Evolutionary conservation across 92 coral and sea anemone species (phyloP).

Genomic region (Actinostola sp.): DNA sequence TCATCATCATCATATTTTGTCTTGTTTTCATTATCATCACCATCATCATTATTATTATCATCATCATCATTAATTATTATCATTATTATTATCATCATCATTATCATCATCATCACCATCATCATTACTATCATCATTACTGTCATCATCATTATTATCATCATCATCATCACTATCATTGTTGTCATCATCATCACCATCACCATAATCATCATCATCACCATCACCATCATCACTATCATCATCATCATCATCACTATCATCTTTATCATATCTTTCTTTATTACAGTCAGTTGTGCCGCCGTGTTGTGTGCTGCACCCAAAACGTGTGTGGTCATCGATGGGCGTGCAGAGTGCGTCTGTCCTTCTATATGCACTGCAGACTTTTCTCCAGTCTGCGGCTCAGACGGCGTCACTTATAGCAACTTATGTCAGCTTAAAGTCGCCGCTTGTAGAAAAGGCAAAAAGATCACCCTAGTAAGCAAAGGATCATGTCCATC

Average conservation of each 20-base stretch:
- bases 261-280: background rate
- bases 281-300: slow-evolving; percentile 8
- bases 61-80: background rate
- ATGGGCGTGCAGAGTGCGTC: slow-evolving; percentile 47
- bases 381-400: slow-evolving; percentile 47
- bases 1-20: too few species aligned
- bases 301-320: slow-evolving; percentile 4
- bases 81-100: background rate
- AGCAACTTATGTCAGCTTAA: slow-evolving; percentile 41
- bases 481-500: slow-evolving; percentile 11
- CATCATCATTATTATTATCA: background rate
- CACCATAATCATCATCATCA: background rate
- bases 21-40: background rate
- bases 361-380: slow-evolving; percentile 39
- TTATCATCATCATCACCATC: background rate
- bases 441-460: slow-evolving; percentile 33
- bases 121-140: background rate
- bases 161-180: background rate
- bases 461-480: background rate
- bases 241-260: background rate
- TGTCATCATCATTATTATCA: background rate
- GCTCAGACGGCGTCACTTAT: slow-evolving; percentile 59
- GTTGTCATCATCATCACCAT: background rate
- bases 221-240: background rate
- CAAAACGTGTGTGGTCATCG: slow-evolving; percentile 13